Conservation (phyloP, 2,113 vertebrate genomes). For the Gallinago media region DNA sequence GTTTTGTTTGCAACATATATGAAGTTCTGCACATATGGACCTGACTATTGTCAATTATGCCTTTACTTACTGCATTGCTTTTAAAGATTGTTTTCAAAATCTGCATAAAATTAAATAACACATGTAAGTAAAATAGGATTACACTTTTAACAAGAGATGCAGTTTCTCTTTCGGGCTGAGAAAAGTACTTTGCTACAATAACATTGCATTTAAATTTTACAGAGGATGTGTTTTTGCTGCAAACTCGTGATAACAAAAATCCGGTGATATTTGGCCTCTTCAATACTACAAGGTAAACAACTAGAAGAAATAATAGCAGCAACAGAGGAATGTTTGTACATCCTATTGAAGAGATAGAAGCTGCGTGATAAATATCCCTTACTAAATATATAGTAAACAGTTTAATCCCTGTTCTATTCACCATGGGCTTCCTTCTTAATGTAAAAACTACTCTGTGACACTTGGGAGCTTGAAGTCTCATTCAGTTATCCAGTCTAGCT, state of each 20-base stretch:
- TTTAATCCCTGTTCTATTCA: neutral
- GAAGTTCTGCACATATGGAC: neutral
- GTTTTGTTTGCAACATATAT: neutral
- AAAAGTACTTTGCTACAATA: neutral
- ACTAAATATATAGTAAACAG: neutral
- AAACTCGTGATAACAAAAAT: conserved; percentile 91
- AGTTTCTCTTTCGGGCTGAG: neutral
- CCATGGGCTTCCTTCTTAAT: neutral
- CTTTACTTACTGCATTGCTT: neutral
- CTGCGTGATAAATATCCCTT: neutral
- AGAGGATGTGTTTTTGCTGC: conserved; percentile 96
- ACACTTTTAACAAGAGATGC: neutral
- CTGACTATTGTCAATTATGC: neutral
- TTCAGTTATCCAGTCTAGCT: neutral
- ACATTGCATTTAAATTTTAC: conserved; percentile 61
- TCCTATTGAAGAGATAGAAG: neutral
- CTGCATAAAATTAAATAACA: neutral
- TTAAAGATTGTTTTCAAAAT: neutral
- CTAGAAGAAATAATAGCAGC: neutral
- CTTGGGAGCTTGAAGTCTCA: neutral
- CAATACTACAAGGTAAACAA: conserved; percentile 92
- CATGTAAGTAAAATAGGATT: neutral
- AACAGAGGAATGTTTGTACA: neutral
- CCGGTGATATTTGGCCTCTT: conserved; percentile 97
- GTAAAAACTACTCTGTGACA: neutral